Percentiles rank a stretch among this genome's conserved stretches.
These are phyloP conservation scores for Manduca sexta DNA, from an alignment of 1,140 invertebrate genomes.

Conservation along the genomic window DNA sequence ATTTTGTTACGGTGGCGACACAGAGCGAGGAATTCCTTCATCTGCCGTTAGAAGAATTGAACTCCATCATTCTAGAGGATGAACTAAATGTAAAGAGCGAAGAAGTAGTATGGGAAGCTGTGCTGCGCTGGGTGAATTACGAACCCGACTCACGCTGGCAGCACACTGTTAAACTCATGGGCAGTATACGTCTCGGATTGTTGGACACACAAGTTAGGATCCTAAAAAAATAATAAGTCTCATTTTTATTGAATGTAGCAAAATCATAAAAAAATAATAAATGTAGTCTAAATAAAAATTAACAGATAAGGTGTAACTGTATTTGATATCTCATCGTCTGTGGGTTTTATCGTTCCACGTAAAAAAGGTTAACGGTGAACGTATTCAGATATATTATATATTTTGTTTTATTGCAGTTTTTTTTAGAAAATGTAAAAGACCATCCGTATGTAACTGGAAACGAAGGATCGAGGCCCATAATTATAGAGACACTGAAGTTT, in stretches of 20 bases:
- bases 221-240: background rate
- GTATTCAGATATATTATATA: background rate
- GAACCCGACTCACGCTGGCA: slow-evolving; percentile 77
- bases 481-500: slow-evolving; percentile 78
- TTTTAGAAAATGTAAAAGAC: slow-evolving; percentile 77
- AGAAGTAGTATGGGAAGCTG: slow-evolving; percentile 75
- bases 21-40: slow-evolving; percentile 83
- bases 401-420: slow-evolving; percentile 56
- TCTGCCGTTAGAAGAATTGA: slow-evolving; percentile 80
- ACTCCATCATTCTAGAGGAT: slow-evolving; percentile 82
- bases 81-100: slow-evolving; percentile 80
- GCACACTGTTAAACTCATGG: slow-evolving; percentile 83
- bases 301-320: too few relatives aligned
- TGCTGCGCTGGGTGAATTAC: slow-evolving; percentile 75
- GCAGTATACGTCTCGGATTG: slow-evolving; percentile 86
- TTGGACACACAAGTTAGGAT: slow-evolving; percentile 82
- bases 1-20: slow-evolving; percentile 81
- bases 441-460: slow-evolving; percentile 77
- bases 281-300: too few relatives aligned
- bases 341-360: too few relatives aligned
- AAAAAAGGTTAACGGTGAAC: background rate
- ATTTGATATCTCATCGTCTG: too few relatives aligned
- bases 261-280: too few relatives aligned
- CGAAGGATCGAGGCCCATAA: slow-evolving; percentile 77
- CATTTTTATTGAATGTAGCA: too few relatives aligned